These are phyloP conservation scores for Pseudeuparius sepicola DNA, from an alignment of 2,888 invertebrate species.

Conservation along the genomic window DNA sequence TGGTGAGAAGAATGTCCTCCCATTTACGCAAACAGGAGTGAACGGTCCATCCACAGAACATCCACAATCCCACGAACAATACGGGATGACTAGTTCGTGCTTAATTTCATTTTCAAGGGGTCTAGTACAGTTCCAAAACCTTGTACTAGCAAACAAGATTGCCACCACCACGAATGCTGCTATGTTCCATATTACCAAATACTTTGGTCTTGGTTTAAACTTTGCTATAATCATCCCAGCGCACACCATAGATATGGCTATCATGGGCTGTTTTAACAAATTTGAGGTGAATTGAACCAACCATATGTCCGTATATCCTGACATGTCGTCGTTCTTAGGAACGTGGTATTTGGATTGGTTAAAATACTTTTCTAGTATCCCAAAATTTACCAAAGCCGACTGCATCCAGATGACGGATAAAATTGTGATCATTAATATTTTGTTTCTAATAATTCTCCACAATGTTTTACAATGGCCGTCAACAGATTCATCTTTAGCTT, in stretches of 20 bases:
- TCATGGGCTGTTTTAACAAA: conserved; percentile 47
- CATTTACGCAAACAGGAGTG: conserved; percentile 53
- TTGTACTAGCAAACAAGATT: conserved; percentile 38
- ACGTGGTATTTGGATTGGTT: conserved; percentile 50
- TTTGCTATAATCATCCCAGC: conserved; percentile 47
- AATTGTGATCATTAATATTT: conserved; percentile 44
- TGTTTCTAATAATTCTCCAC: conserved; percentile 45
- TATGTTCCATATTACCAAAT: conserved; percentile 43
- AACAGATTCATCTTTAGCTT: conserved; percentile 16
- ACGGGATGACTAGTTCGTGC: conserved; percentile 39
- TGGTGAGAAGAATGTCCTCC: conserved; percentile 56
- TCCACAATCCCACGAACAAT: conserved; percentile 46
- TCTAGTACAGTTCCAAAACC: conserved; percentile 29
- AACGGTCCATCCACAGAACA: conserved; percentile 45
- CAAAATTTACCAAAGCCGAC: conserved; percentile 46
- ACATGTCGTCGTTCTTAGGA: conserved; percentile 40
- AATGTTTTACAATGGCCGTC: conserved; percentile 38
- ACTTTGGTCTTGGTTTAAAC: conserved; percentile 41
- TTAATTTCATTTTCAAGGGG: conserved; percentile 37
- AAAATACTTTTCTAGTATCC: conserved; percentile 45
- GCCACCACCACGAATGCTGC: conserved; percentile 38
- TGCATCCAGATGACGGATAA: conserved; percentile 42
- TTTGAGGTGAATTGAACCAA: conserved; percentile 42
- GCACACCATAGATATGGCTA: conserved; percentile 43
- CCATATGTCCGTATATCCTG: conserved; percentile 46